A percentile compares a stretch with the other conserved stretches of the same genome.
phyloP scores from a whole-genome alignment of 64 coral and sea anemone genomes.

The Montipora foliosa region DNA sequence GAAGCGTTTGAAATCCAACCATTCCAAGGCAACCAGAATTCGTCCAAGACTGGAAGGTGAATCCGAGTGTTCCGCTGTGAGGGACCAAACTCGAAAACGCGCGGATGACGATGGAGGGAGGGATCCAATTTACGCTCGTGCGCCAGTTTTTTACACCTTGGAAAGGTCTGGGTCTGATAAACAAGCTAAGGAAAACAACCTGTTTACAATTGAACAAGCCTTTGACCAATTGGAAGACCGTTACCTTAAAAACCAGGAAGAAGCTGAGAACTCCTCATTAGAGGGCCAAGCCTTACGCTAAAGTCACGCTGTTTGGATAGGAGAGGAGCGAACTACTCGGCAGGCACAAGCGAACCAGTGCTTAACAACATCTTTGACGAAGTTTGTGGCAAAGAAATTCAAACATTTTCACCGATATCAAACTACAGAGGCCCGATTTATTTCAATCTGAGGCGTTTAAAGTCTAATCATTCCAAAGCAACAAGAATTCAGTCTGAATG shows the following conservation, averaged over 20 bases:
- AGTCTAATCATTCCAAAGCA: conserved; percentile 15
- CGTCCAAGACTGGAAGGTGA: not conserved
- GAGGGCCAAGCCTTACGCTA: not conserved
- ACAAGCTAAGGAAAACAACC: not conserved
- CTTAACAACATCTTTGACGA: not conserved
- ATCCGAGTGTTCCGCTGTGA: not conserved
- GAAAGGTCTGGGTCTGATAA: not conserved
- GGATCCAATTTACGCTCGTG: not conserved
- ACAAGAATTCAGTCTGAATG: not conserved
- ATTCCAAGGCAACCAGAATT: conserved; percentile 13
- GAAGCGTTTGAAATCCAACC: not conserved
- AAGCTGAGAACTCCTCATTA: not conserved
- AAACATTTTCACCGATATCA: not conserved
- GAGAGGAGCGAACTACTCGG: not conserved
- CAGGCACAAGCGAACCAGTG: not conserved
- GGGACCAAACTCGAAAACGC: not conserved
- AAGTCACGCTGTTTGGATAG: not conserved
- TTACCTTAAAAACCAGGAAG: not conserved
- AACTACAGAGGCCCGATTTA: not conserved
- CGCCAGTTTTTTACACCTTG: not conserved
- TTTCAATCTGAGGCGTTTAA: not conserved
- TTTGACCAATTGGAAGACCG: not conserved
- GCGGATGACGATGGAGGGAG: not conserved
- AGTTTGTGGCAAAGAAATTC: not conserved
- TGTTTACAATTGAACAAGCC: conserved; percentile 8